These are phyloP conservation scores for Theocolax elegans DNA, from an alignment of 1,140 invertebrate species.

Conservation along the genomic window DNA sequence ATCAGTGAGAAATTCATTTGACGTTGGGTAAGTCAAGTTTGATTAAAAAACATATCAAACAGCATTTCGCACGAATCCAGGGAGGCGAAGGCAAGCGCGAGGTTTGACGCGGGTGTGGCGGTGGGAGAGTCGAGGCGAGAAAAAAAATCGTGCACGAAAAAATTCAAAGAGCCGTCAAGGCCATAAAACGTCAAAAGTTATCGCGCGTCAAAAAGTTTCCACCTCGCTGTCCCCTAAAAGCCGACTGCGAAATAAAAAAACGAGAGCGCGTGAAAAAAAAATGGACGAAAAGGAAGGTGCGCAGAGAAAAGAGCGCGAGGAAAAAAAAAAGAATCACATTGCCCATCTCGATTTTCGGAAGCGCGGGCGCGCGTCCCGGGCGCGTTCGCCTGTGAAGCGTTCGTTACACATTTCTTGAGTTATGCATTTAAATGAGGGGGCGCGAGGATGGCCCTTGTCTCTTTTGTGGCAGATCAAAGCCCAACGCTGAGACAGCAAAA, in stretches of 20 bases:
- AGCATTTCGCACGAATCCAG: background rate
- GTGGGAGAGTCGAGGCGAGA: background rate
- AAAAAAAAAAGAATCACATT: conserved; percentile 35
- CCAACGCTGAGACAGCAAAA: conserved; percentile 51
- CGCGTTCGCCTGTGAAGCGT: conserved; percentile 58
- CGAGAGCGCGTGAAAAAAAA: conserved; percentile 20
- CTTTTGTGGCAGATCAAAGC: conserved; percentile 36
- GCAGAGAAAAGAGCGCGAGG: conserved; percentile 44
- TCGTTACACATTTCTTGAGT: conserved; percentile 64
- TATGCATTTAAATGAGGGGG: conserved; percentile 62
- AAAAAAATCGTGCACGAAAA: conserved; percentile 6
- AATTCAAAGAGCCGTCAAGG: conserved; percentile 35
- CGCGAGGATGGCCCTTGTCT: conserved; percentile 23
- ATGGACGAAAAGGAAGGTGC: conserved; percentile 4
- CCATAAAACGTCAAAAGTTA: conserved; percentile 41
- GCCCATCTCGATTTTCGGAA: conserved; percentile 29
- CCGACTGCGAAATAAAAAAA: conserved; percentile 11
- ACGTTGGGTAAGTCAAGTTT: conserved; percentile 33
- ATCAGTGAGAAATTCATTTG: conserved; percentile 28
- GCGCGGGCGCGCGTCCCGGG: background rate
- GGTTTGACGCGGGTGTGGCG: background rate
- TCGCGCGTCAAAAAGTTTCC: conserved; percentile 41
- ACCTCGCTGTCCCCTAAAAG: conserved; percentile 22
- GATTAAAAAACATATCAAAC: conserved; percentile 39
- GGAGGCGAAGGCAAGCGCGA: conserved; percentile 20